phyloP scores from a whole-genome alignment of 2,888 invertebrate species.

The Ophraella communa region DNA sequence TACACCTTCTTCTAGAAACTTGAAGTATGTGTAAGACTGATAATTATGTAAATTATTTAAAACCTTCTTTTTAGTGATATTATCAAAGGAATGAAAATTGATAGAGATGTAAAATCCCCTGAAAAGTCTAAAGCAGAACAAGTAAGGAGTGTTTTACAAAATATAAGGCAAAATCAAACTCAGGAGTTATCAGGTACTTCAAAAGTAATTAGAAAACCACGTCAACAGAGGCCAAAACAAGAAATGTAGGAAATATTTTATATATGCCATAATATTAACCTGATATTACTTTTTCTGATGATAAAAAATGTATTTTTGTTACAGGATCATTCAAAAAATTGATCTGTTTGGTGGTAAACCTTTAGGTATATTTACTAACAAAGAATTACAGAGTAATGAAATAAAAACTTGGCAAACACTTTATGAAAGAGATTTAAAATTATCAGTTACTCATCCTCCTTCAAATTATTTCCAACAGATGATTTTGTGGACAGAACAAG shows the following conservation, averaged over 20 bases:
- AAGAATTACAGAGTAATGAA: conserved; percentile 53
- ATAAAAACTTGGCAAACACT: conserved; percentile 73
- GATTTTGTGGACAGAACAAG: conserved; percentile 91
- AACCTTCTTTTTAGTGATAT: conserved; percentile 68
- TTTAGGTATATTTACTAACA: conserved; percentile 69
- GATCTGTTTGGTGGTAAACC: conserved; percentile 69
- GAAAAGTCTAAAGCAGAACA: conserved; percentile 63
- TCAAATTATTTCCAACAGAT: conserved; percentile 92
- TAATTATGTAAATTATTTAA: not conserved
- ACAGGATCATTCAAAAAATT: conserved; percentile 55
- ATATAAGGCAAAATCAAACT: conserved; percentile 23
- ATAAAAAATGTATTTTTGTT: not conserved
- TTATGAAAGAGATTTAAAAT: conserved; percentile 69
- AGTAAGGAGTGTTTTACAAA: conserved; percentile 56
- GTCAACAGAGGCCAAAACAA: conserved; percentile 9
- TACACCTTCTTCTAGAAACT: conserved; percentile 38
- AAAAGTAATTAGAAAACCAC: conserved; percentile 15
- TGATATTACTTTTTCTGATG: not conserved
- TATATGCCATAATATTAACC: too few species aligned
- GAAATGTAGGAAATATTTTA: conserved; percentile 21
- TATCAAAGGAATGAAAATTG: conserved; percentile 80
- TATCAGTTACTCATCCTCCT: conserved; percentile 76
- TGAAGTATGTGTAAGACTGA: conserved; percentile 4
- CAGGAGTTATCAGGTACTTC: not conserved
- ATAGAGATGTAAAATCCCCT: conserved; percentile 62